Evolutionary conservation across 2,888 invertebrate genomes (phyloP).

Genomic region (Melanargia galathea): DNA sequence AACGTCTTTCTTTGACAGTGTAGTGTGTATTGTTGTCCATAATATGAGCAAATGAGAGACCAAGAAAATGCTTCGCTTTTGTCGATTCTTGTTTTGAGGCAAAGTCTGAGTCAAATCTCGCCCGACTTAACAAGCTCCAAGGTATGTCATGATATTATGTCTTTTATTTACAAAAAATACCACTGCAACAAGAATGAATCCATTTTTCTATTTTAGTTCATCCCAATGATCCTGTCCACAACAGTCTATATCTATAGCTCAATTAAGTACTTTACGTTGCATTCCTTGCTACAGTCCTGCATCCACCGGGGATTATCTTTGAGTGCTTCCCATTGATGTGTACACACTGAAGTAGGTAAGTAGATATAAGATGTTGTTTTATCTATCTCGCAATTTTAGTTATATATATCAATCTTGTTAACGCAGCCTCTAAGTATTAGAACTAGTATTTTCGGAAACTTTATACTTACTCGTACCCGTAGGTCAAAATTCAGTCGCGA

Average conservation of each 20-base stretch:
- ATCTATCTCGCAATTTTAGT: not conserved
- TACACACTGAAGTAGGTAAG: not conserved
- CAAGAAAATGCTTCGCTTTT: too few relatives aligned
- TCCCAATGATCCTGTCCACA: not conserved
- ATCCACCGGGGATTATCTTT: conserved; percentile 16
- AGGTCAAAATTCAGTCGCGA: not conserved
- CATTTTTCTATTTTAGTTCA: not conserved
- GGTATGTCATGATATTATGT: not conserved
- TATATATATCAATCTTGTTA: not conserved
- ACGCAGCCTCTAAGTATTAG: too few relatives aligned
- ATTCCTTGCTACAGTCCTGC: not conserved
- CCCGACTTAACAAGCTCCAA: too few relatives aligned
- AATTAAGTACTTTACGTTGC: conserved; percentile 6
- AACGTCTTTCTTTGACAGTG: too few relatives aligned
- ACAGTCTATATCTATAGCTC: not conserved
- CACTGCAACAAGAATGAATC: not conserved
- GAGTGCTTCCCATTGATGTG: conserved; percentile 8
- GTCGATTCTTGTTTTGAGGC: too few relatives aligned
- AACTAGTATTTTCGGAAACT: too few relatives aligned
- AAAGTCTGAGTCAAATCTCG: too few relatives aligned
- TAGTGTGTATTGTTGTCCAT: too few relatives aligned
- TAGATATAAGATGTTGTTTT: not conserved
- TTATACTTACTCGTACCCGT: not conserved
- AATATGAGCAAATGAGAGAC: too few relatives aligned
- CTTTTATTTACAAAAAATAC: not conserved